Conservation (phyloP, 2,888 invertebrate species). For the Rhagonycha lutea region DNA sequence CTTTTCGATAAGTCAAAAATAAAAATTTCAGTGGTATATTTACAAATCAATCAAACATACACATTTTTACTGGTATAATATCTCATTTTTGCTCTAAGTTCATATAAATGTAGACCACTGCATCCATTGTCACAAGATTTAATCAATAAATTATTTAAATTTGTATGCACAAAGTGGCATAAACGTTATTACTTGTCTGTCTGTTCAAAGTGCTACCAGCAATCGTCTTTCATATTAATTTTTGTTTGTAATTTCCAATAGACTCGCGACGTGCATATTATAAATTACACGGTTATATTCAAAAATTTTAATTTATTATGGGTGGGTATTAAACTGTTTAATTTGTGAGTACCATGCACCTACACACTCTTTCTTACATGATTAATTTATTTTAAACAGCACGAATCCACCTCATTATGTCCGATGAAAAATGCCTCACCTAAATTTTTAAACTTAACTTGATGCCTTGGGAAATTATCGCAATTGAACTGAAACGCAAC, state of each 20-base stretch:
- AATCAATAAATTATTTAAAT: not conserved
- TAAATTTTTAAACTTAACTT: not conserved
- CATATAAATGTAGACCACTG: not conserved
- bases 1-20: not conserved
- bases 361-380: not conserved
- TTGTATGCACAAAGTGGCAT: not conserved
- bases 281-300: not conserved
- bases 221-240: not conserved
- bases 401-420: not conserved
- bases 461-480: not conserved
- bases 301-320: not conserved
- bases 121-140: not conserved
- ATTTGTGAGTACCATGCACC: not conserved
- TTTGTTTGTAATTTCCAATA: not conserved
- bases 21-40: constrained; percentile 3
- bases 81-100: not conserved
- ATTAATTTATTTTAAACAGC: not conserved
- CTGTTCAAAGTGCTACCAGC: not conserved
- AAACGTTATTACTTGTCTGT: not conserved
- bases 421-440: not conserved
- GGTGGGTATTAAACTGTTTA: not conserved
- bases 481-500: not conserved
- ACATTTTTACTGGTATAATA: not conserved
- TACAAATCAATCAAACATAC: not conserved
- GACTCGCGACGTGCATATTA: not conserved